Evolutionary conservation across 2,113 vertebrate genomes (phyloP), one percentile per base, ranked within the genome.

Genomic region (Melanerpes aurifrons): DNA sequence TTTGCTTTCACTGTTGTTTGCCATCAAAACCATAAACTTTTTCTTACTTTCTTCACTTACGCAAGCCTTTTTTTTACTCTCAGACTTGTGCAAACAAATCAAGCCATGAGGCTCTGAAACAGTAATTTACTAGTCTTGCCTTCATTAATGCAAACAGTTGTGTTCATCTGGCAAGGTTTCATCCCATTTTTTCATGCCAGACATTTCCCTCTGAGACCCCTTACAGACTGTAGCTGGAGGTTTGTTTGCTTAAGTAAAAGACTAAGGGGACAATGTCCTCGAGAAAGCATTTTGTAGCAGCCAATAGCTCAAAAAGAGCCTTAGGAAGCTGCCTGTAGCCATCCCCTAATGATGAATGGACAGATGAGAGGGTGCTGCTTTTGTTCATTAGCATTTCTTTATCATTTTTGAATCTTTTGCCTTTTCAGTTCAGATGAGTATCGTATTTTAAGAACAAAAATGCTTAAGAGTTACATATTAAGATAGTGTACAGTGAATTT

Each of bases 161-260:
- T 71, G 48, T 85, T 94, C 73, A 67, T 87, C 93, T 92, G 87
- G 72, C 89, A 86, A 73, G 73, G 50, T 70, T 89, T 89, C 82
- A 87, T 94, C 81, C 50, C 45, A 43, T 0, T 84, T 66, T 84
- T 94, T 59, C 56, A 61, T 68, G 81, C 48, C 74, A 93, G 10
- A 35, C 57, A 6, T 70, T 77, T 94, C 43, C 83, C 66, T 94
- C 80, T 15, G 93, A 93, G 93, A 92, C 82, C 69, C 48, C 58
- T 87, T 92, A 81, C 35, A 5, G 12, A n/a, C 50, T 70, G 48
- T 85, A 91, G 83, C 80, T 82, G 79, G 81, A 83, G 84, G 77
- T 84, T 82, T 84, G 58, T 93, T 95, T 96, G 89, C 72, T 84
- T 75, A 89, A 81, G 63, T 78, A 80, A 84, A 86, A 86, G 66